Conservation (phyloP, 1,140 invertebrate species). For the Apocrypta bakeri region DNA sequence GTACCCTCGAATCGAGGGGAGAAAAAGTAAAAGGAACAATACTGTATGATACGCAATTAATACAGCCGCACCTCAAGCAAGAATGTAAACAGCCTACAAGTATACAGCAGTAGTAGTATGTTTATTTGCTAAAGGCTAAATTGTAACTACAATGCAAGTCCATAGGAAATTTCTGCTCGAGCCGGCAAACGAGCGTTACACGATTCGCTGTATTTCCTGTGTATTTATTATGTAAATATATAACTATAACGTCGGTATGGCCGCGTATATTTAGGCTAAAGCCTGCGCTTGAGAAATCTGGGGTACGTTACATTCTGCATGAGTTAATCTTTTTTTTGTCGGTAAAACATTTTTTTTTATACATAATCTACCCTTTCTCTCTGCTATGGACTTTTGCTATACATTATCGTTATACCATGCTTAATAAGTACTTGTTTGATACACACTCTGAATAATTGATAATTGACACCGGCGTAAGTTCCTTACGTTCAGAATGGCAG, state of each 20-base stretch:
- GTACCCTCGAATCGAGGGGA: too few species aligned
- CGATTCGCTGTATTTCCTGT: slow-evolving; percentile 49
- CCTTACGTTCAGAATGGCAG: neutral
- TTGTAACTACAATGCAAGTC: neutral
- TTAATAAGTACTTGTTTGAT: too few species aligned
- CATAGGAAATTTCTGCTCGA: neutral
- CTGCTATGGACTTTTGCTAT: neutral
- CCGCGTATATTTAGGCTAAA: slow-evolving; percentile 39
- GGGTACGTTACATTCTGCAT: slow-evolving; percentile 41
- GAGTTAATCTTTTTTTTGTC: neutral
- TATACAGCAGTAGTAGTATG: too few species aligned
- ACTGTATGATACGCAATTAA: too few species aligned
- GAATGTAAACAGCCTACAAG: too few species aligned
- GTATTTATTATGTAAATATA: slow-evolving; percentile 57
- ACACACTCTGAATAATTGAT: neutral
- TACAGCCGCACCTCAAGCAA: too few species aligned
- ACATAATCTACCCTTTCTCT: neutral
- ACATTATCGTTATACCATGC: too few species aligned
- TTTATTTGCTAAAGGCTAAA: neutral
- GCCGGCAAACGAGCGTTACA: slow-evolving; percentile 48
- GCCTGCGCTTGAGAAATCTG: slow-evolving; percentile 55
- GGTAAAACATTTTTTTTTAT: neutral
- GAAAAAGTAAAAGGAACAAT: too few species aligned
- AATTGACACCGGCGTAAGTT: neutral
- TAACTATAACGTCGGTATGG: slow-evolving; percentile 11